These are phyloP conservation scores for Germaria angustata DNA, from an alignment of 2,888 invertebrate genomes.

Conservation along the genomic window DNA sequence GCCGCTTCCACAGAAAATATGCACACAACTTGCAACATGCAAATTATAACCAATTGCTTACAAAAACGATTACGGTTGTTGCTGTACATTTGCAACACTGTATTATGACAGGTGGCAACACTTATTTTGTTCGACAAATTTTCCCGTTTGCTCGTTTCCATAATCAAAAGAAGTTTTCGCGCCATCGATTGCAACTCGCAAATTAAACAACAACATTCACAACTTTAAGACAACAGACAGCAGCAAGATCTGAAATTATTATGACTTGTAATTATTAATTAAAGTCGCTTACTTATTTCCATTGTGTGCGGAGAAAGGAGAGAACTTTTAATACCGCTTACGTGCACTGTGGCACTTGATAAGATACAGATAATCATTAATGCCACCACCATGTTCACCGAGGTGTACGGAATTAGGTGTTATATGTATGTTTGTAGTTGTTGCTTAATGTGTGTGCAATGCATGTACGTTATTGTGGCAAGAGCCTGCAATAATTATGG, in stretches of 20 bases:
- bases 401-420: slow-evolving; percentile 59
- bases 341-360: slow-evolving; percentile 3
- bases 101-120: slow-evolving; percentile 69
- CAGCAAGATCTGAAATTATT: slow-evolving; percentile 38
- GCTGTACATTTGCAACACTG: slow-evolving; percentile 35
- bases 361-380: slow-evolving; percentile 40
- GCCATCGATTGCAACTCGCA: slow-evolving; percentile 41
- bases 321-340: background rate
- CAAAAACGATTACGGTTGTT: slow-evolving; percentile 28
- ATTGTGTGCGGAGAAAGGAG: background rate
- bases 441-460: background rate
- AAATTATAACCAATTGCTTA: slow-evolving; percentile 52
- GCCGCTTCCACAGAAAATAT: slow-evolving; percentile 46
- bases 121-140: slow-evolving; percentile 53
- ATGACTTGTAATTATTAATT: slow-evolving; percentile 51
- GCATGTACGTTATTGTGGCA: background rate
- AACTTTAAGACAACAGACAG: background rate
- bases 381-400: slow-evolving; percentile 34
- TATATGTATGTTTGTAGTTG: slow-evolving; percentile 32
- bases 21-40: slow-evolving; percentile 50
- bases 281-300: slow-evolving; percentile 35
- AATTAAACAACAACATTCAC: background rate
- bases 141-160: slow-evolving; percentile 30
- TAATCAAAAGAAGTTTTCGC: slow-evolving; percentile 51
- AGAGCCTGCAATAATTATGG: background rate